Evolutionary conservation across 2,888 invertebrate species (phyloP), one percentile per base, ranked within the genome.

Genomic region (Corbicula japonica): DNA sequence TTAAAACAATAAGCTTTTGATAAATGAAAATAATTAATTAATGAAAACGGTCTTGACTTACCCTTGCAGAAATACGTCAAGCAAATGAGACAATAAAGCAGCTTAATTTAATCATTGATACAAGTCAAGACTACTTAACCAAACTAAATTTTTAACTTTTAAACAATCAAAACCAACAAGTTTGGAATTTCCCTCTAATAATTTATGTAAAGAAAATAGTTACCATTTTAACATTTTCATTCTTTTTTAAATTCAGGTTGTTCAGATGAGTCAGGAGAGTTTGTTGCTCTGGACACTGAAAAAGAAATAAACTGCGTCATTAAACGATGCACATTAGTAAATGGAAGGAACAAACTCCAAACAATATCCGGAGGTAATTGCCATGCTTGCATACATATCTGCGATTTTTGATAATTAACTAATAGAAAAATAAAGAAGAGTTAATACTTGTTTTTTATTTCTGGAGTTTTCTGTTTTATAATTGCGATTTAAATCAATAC

Each of bases 181-280:
- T 8, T 18, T 18, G 21, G 10, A 18, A 48, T 18, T 15, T 6
- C 21, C 6, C 10, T 15, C 15, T 15, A 18, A 48, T 6, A 18
- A 48, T 6, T 48, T 18, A n/a, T 48, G 21, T 48, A 18, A 48
- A 10, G 6, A 15, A 6, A 48, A 18, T 15, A 48, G 6, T 18
- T 12, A 5, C 26, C 26, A 26, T 23, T 23, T 48, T 48, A 48
- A 8, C 18, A 8, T 5, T 48, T 23, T 23, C 48, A 1, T 1
- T 15, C 4, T n/a, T 68, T 41, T 54, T 28, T 6, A 60, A 21
- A 44, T 28, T 0, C 54, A 87, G 88, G 86, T 21, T 88, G 88
- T 60, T 74, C 76, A n/a, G 86, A 88, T 63, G 80, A 65, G 0
- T 76, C 74, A 8, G 88, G 87, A 3, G 72, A 70, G 4, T 76